A percentile compares a stretch with the other conserved stretches of the same genome.
These are phyloP conservation scores for Echinarachnius parma DNA, from an alignment of 53 echinoderm and acorn worm species.

Conservation along the genomic window DNA sequence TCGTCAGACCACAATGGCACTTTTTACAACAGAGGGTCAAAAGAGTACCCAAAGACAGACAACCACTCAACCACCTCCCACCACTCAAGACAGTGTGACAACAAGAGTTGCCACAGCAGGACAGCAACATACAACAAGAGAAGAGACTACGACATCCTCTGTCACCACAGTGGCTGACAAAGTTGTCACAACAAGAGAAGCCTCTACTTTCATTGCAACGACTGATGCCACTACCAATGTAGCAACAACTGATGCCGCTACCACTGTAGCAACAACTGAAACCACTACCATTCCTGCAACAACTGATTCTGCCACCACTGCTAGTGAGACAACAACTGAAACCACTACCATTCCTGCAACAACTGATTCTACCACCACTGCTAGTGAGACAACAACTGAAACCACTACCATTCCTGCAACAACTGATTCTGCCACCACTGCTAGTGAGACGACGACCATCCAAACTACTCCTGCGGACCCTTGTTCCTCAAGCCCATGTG, in stretches of 20 bases:
- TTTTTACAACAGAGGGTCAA: no score
- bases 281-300: no score
- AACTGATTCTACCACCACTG: no score
- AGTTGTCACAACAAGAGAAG: neutral
- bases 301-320: no score
- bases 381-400: no score
- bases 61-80: no score
- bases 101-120: neutral
- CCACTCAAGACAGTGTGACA: neutral
- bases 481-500: slow-evolving; percentile 13
- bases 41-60: no score
- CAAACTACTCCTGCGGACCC: slow-evolving; percentile 21
- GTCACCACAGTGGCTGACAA: no score
- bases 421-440: neutral
- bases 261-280: neutral
- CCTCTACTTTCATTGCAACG: neutral
- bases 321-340: no score
- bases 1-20: neutral
- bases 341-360: no score
- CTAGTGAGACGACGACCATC: neutral
- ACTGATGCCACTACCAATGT: neutral
- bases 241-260: neutral
- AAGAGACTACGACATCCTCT: neutral
- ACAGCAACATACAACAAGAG: neutral
- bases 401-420: no score